Percentiles rank a stretch among this genome's conserved stretches.
phyloP scores from a whole-genome alignment of 2,113 vertebrate species.

The Trinectes maculatus region DNA sequence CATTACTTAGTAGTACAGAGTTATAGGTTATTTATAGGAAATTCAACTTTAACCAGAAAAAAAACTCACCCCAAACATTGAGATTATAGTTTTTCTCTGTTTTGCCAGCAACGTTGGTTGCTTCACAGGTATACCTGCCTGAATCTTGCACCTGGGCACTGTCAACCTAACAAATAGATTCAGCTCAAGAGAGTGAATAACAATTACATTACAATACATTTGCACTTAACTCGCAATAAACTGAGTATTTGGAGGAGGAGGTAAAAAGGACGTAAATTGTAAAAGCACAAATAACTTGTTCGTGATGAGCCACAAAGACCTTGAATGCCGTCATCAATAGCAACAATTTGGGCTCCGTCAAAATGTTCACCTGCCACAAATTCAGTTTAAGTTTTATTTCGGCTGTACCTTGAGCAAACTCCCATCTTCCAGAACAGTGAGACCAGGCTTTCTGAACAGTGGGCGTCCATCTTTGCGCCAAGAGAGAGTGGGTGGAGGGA shows the following conservation, averaged over 20 bases:
- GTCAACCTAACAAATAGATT: constrained; percentile 81
- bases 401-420: constrained; percentile 88
- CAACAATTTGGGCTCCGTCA: too few relatives aligned
- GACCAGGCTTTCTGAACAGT: constrained; percentile 87
- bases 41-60: not conserved
- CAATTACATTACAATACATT: too few relatives aligned
- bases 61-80: constrained; percentile 92
- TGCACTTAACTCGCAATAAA: not conserved
- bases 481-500: constrained; percentile 86
- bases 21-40: too few relatives aligned
- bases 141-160: constrained; percentile 89
- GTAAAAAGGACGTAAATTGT: not conserved
- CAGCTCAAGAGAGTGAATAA: not conserved
- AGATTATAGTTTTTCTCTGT: constrained; percentile 97
- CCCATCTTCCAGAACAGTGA: constrained; percentile 84
- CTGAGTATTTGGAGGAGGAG: not conserved
- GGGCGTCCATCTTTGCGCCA: constrained; percentile 91
- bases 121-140: constrained; percentile 95
- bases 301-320: too few relatives aligned
- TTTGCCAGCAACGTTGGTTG: constrained; percentile 94
- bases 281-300: not conserved
- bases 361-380: too few relatives aligned
- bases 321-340: too few relatives aligned
- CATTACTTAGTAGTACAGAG: too few relatives aligned
- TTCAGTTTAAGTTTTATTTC: not conserved